Evolutionary conservation across 1,140 invertebrate species (phyloP).

Genomic region (Triops longicaudatus): DNA sequence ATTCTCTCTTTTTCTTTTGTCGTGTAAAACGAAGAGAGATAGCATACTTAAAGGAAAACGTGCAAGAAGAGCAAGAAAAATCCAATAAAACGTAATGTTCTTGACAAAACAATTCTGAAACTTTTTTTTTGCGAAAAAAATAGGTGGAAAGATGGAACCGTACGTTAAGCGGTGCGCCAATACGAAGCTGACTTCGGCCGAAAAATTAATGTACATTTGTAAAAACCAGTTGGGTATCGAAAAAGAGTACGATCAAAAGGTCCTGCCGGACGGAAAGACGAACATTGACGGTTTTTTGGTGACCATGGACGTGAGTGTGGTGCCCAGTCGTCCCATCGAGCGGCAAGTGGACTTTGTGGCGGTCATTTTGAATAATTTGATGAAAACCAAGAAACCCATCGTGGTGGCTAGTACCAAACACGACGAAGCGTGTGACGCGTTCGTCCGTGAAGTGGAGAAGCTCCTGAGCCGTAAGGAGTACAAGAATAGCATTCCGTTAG

Average conservation of each 20-base stretch:
- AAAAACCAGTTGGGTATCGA: conserved; percentile 84
- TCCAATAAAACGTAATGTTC: too few relatives aligned
- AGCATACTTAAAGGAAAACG: too few relatives aligned
- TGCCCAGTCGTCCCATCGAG: conserved; percentile 79
- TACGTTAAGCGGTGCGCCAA: conserved; percentile 84
- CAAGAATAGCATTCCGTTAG: conserved; percentile 72
- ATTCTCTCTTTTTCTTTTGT: conserved; percentile 29
- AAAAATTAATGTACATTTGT: conserved; percentile 98
- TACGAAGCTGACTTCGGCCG: conserved; percentile 87
- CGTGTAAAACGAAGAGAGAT: too few relatives aligned
- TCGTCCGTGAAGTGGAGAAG: conserved; percentile 79
- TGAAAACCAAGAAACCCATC: conserved; percentile 90
- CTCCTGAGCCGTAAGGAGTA: conserved; percentile 84
- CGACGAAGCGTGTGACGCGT: conserved; percentile 82
- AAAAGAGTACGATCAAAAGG: conserved; percentile 88
- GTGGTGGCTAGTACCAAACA: conserved; percentile 94
- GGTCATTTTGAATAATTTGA: conserved; percentile 68
- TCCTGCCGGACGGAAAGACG: conserved; percentile 86
- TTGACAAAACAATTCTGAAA: conserved; percentile 38
- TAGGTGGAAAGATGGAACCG: conserved; percentile 82
- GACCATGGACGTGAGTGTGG: conserved; percentile 89
- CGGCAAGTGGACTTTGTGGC: conserved; percentile 70
- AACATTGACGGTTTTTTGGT: conserved; percentile 93
- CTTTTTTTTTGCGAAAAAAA: conserved; percentile 7
- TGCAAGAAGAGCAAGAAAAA: too few relatives aligned